Evolutionary conservation across 1,140 invertebrate species (phyloP).

Genomic region (Myzus persicae): DNA sequence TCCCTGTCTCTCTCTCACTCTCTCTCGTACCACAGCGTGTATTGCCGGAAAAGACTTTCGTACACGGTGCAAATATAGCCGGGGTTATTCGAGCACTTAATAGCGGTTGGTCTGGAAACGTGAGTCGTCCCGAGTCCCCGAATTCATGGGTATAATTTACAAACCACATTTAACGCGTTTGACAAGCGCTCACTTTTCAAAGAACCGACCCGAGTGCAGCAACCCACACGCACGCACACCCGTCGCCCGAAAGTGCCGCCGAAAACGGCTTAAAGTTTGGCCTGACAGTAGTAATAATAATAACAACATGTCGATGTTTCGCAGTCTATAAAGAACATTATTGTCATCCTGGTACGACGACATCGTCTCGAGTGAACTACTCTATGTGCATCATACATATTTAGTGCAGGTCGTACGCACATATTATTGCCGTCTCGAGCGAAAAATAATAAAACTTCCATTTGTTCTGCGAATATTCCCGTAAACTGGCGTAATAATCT

Average conservation of each 20-base stretch:
- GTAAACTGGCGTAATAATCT: background rate
- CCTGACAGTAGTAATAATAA: background rate
- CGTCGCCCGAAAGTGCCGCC: background rate
- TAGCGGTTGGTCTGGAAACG: background rate
- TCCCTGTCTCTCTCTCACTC: no score
- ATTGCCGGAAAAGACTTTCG: background rate
- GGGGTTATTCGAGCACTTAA: constrained; percentile 26
- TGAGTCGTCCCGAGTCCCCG: background rate
- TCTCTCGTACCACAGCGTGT: background rate
- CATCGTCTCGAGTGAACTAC: no score
- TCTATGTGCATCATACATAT: no score
- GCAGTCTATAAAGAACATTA: background rate
- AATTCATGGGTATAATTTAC: constrained; percentile 27
- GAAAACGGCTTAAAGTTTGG: background rate
- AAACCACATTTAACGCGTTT: constrained; percentile 37
- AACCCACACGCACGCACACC: background rate
- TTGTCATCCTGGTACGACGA: background rate
- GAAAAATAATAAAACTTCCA: background rate
- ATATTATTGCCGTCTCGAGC: background rate
- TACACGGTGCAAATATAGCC: background rate
- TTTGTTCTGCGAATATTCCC: background rate
- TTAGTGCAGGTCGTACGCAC: no score
- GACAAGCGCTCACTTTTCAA: constrained; percentile 40
- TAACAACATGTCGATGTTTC: background rate
- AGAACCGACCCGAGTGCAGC: background rate